Evolutionary conservation across 2,888 invertebrate genomes (phyloP).

Genomic region (Dryadula phaetusa): DNA sequence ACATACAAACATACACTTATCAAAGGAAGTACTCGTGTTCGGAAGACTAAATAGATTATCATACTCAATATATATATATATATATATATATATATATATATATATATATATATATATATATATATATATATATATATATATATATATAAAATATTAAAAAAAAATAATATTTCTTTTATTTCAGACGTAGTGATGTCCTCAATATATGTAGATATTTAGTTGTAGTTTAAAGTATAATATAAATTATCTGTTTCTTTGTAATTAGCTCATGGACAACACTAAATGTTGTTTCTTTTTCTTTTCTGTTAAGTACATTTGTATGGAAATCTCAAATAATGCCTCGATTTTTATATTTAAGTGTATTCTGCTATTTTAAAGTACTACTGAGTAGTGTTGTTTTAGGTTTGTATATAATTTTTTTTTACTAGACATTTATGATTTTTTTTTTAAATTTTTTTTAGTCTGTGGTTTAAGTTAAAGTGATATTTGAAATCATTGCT

Average conservation of each 20-base stretch:
- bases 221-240: neutral
- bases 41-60: too few species aligned
- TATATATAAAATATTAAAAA: too few species aligned
- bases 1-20: too few species aligned
- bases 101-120: too few species aligned
- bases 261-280: neutral
- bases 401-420: neutral
- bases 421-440: neutral
- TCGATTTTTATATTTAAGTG: slow-evolving; percentile 8
- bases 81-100: too few species aligned
- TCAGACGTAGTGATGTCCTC: slow-evolving; percentile 26
- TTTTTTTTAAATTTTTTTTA: neutral
- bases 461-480: neutral
- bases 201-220: neutral
- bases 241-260: slow-evolving; percentile 2
- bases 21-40: too few species aligned
- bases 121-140: too few species aligned
- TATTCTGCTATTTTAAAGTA: neutral
- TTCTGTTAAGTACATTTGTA: neutral
- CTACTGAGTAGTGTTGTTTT: slow-evolving; percentile 1
- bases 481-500: neutral
- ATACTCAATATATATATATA: too few species aligned
- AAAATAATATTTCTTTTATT: slow-evolving; percentile 20
- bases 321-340: slow-evolving; percentile 28
- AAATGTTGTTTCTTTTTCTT: neutral